Evolutionary conservation across 2,113 vertebrate species (phyloP), one percentile per base, ranked within the genome.

Genomic region (Hypomesus transpacificus): DNA sequence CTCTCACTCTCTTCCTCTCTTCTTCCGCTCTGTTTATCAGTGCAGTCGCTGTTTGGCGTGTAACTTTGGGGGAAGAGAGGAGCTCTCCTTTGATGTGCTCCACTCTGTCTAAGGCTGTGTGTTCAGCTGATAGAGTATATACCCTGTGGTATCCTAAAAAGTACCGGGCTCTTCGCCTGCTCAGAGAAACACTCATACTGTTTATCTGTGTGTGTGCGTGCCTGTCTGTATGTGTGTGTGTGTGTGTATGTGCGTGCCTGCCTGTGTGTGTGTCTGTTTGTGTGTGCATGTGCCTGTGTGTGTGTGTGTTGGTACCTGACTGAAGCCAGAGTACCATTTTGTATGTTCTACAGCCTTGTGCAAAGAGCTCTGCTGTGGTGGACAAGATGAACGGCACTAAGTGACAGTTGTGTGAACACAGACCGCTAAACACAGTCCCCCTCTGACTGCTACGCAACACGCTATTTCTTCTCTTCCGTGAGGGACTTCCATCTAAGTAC

Each of bases 1-100:
- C 57, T 71, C 6, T 71, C 9, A 31, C 3, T 52, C 61, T 56
- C 50, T 46, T 14, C 14, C 53, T 57, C 53, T 21, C 3, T 5
- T 26, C 65, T 26, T 71, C 20, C 22, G 66, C 34, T n/a, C 26
- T 21, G 66, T 39, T 61, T 16, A 50, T 76, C 53, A 14, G 31
- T 18, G 7, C 34, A 3, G 31, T 67, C 57, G 20, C 24, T 73
- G 20, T 28, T 61, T 14, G 9, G 39, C 39, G 39, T 46, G 2
- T 26, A 4, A 70, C 50, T 64, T 83, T 78, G 71, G 58, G 57
- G 69, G 78, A 4, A 78, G 51, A 73, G 68, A 72, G 51, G 68
- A 71, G 71, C 56, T 83, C 66, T 68, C 61, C 54, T 72, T 18
- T 24, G 28, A 78, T 76, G 60, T 70, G 61, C 18, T 80, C 57